Evolutionary conservation across 2,113 vertebrate genomes (phyloP), one percentile per base, ranked within the genome.

Genomic region (Symphodus melops): DNA sequence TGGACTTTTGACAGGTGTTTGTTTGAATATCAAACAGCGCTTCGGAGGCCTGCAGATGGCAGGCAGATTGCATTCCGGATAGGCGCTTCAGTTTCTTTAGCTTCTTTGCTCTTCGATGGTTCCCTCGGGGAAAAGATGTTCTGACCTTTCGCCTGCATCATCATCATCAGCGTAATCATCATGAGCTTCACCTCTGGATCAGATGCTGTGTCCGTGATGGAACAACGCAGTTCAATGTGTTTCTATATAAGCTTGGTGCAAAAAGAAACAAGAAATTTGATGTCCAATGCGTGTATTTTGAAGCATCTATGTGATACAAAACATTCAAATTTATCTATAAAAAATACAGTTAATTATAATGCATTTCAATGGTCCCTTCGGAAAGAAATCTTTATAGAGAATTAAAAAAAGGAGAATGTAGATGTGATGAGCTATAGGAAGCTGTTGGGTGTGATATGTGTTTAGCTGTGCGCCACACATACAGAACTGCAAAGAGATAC

Each of bases 51-150:
- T 91, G 87, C 94, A 93, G 92, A 94, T 93, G 88, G 90, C 80
- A 77, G 72, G 87, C 93, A 94, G 88, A 93, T 91, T 92, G 90
- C 90, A 88, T 94, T 93, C 91, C 93, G 91, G 86, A 89, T 88
- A 85, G 84, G 69, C 69, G 81, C 90, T 81, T 92, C 84, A 64
- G 83, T 79, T 70, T 7, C 46, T 48, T 19, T 6, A 48, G 46
- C 7, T 44, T 44, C 77, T 74, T 62, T 77, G 56, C 75, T 83
- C 66, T 48, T 68, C 66, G 8, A 72, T 84, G 79, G 70, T 78
- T 85, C 90, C 91, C 82, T 56, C 59, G 82, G 71, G 83, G 53
- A 70, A 79, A 17, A n/a, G 48, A 48, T 62, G 71, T 51, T 53
- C 76, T 88, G 79, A 85, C 57, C 21, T 83, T 51, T 83, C 16